A percentile compares a stretch with the other conserved stretches of the same genome.
Evolutionary conservation across 92 coral and sea anemone genomes (phyloP).

Genomic region (Palythoa heliodiscus): DNA sequence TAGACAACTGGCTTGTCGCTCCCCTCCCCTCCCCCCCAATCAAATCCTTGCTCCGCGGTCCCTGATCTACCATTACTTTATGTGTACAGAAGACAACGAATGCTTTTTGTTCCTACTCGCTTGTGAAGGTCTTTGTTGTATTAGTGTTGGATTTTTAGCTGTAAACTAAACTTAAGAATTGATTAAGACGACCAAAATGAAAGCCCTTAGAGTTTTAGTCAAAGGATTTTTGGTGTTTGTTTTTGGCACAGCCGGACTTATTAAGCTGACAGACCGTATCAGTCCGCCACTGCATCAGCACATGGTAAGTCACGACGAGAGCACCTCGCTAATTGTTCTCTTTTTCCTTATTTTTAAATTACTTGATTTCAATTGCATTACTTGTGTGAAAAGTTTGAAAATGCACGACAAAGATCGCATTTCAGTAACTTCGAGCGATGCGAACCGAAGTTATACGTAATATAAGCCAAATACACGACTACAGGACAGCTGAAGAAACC

Average conservation of each 20-base stretch:
- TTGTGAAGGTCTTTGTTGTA: too few relatives aligned
- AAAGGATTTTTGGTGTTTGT: constrained; percentile 61
- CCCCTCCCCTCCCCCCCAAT: too few relatives aligned
- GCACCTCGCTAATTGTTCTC: neutral
- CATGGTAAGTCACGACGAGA: constrained; percentile 55
- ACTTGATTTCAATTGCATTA: neutral
- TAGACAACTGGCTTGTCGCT: too few relatives aligned
- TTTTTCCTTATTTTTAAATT: neutral
- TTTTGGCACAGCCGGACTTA: constrained; percentile 56
- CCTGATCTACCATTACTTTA: too few relatives aligned
- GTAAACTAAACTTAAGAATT: neutral
- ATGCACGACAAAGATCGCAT: too few relatives aligned
- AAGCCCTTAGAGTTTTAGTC: neutral
- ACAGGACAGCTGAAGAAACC: too few relatives aligned
- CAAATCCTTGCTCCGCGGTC: too few relatives aligned
- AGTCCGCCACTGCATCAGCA: constrained; percentile 52
- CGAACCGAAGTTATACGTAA: too few relatives aligned
- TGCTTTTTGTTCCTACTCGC: too few relatives aligned
- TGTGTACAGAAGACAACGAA: too few relatives aligned
- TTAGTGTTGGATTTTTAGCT: neutral
- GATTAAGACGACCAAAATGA: neutral
- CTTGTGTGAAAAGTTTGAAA: neutral
- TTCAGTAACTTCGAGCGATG: too few relatives aligned
- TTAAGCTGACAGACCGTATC: constrained; percentile 65
- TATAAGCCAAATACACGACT: too few relatives aligned